A percentile compares a stretch with the other conserved stretches of the same genome.
These are phyloP conservation scores for Hemicrepidius hirtus DNA, from an alignment of 2,888 invertebrate genomes.

Conservation along the genomic window DNA sequence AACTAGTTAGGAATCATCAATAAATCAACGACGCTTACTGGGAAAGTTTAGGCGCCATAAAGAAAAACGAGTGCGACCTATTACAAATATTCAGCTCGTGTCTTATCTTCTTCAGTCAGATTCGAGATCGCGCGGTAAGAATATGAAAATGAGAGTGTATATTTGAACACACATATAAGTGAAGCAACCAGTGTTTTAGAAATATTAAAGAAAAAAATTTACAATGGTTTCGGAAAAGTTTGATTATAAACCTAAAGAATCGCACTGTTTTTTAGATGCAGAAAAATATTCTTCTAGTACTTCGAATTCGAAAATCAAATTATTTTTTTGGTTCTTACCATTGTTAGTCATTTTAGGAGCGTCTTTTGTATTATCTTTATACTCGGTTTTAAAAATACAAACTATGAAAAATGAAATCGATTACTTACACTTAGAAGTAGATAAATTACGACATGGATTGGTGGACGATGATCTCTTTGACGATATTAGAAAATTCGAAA, in stretches of 20 bases:
- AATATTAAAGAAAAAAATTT: slow-evolving; percentile 5
- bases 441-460: slow-evolving; percentile 64
- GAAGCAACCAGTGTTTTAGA: not conserved
- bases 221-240: slow-evolving; percentile 24
- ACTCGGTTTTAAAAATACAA: slow-evolving; percentile 15
- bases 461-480: slow-evolving; percentile 68
- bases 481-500: slow-evolving; percentile 68
- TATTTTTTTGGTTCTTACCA: not conserved
- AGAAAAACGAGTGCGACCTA: slow-evolving; percentile 36
- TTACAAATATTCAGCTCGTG: slow-evolving; percentile 40
- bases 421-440: slow-evolving; percentile 63
- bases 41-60: slow-evolving; percentile 32
- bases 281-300: not conserved
- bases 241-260: slow-evolving; percentile 26
- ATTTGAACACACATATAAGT: slow-evolving; percentile 1
- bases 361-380: slow-evolving; percentile 29
- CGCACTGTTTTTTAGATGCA: slow-evolving; percentile 2
- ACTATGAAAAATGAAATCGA: slow-evolving; percentile 62
- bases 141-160: slow-evolving; percentile 32
- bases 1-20: not conserved
- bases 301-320: not conserved
- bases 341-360: slow-evolving; percentile 17
- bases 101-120: slow-evolving; percentile 44
- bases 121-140: slow-evolving; percentile 41
- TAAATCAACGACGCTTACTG: slow-evolving; percentile 1